Evolutionary conservation across 2,113 vertebrate genomes (phyloP).

Genomic region (Todiramphus chloris): DNA sequence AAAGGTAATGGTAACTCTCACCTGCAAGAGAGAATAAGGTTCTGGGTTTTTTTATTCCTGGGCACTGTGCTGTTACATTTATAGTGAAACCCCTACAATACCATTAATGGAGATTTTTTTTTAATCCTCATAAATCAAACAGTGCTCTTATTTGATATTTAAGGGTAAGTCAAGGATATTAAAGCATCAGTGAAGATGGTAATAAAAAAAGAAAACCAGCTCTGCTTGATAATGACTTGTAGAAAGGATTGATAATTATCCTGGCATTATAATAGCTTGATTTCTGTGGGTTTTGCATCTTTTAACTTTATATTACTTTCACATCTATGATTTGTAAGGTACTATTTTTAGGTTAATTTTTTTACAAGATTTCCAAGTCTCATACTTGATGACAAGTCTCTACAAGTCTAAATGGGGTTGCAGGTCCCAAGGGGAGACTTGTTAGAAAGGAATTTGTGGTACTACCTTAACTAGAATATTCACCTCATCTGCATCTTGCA

Average conservation of each 20-base stretch:
- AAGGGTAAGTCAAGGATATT: slow-evolving; percentile 8
- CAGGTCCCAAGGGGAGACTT: not conserved
- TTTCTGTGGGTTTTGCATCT: slow-evolving; percentile 2
- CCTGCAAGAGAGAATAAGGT: not conserved
- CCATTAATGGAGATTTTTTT: not conserved
- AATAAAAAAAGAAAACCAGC: not conserved
- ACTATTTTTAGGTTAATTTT: slow-evolving; percentile 12
- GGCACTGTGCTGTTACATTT: not conserved
- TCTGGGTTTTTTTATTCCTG: not conserved
- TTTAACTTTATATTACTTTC: not conserved
- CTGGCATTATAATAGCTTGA: not conserved
- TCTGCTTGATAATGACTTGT: not conserved
- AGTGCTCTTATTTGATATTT: not conserved
- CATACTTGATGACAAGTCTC: not conserved
- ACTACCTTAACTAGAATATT: not conserved
- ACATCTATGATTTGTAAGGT: not conserved
- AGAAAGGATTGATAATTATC: slow-evolving; percentile 39
- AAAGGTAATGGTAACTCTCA: not conserved
- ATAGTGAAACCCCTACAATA: not conserved
- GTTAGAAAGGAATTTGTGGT: not conserved
- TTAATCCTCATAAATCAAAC: not conserved
- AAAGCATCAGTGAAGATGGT: not conserved
- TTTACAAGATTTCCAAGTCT: not conserved
- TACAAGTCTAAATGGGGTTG: not conserved
- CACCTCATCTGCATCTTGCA: not conserved